Conservation (phyloP, 2,888 invertebrate species). For the Hofmannophila pseudospretella region DNA sequence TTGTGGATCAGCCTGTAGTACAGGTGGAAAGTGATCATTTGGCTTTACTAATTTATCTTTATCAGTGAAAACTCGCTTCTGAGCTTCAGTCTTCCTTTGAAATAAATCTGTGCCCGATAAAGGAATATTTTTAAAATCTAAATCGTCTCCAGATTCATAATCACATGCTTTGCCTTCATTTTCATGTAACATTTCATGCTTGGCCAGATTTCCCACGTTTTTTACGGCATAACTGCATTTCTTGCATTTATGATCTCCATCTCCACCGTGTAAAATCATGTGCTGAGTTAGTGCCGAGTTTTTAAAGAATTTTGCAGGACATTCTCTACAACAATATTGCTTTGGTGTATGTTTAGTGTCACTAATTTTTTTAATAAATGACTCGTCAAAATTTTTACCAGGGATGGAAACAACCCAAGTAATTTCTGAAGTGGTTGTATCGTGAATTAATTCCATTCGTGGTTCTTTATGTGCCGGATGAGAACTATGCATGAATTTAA, state of each 20-base stretch:
- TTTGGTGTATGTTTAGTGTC: slow-evolving; percentile 52
- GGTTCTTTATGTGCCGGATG: slow-evolving; percentile 82
- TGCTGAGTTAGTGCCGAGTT: slow-evolving; percentile 84
- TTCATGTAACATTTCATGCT: slow-evolving; percentile 80
- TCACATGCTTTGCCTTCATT: slow-evolving; percentile 54
- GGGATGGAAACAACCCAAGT: slow-evolving; percentile 66
- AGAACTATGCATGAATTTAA: slow-evolving; percentile 81
- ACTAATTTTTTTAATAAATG: slow-evolving; percentile 32
- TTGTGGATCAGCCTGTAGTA: slow-evolving; percentile 80
- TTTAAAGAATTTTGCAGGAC: slow-evolving; percentile 86
- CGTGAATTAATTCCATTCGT: slow-evolving; percentile 62
- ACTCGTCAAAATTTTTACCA: slow-evolving; percentile 42
- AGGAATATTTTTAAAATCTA: slow-evolving; percentile 75
- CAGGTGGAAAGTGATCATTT: slow-evolving; percentile 73
- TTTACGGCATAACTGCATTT: slow-evolving; percentile 85
- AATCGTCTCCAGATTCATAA: slow-evolving; percentile 70
- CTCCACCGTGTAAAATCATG: slow-evolving; percentile 80
- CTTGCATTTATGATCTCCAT: slow-evolving; percentile 81
- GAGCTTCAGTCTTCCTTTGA: slow-evolving; percentile 80
- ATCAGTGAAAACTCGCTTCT: slow-evolving; percentile 66
- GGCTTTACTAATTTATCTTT: slow-evolving; percentile 72
- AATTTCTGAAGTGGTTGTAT: slow-evolving; percentile 41
- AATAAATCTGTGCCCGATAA: slow-evolving; percentile 82
- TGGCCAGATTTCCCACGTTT: slow-evolving; percentile 81
- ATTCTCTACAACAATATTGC: slow-evolving; percentile 78